These are phyloP conservation scores for Astropecten irregularis DNA, from an alignment of 53 echinoderm and acorn worm species.

Conservation along the genomic window DNA sequence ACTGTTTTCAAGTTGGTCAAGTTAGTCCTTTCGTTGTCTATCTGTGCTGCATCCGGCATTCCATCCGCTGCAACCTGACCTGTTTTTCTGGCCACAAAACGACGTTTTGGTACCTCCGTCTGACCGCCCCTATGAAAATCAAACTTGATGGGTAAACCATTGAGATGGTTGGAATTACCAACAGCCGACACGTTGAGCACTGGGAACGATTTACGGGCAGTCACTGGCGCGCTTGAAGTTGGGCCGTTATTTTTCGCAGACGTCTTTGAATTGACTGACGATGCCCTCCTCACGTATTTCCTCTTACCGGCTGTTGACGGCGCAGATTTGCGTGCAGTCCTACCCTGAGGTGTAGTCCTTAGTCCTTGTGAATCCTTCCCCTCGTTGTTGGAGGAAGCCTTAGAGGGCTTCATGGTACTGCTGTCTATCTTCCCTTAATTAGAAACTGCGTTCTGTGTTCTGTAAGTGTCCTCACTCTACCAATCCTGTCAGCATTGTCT, in stretches of 20 bases:
- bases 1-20: not conserved
- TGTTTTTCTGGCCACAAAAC: not conserved
- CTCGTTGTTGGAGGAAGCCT: no score
- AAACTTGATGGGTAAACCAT: constrained; percentile 7
- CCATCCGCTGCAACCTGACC: no score
- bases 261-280: no score
- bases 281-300: not conserved
- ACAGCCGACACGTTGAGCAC: not conserved
- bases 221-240: not conserved
- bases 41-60: not conserved
- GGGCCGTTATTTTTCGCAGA: no score
- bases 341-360: no score
- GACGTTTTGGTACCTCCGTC: not conserved
- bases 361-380: no score
- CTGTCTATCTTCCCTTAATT: no score
- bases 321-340: not conserved
- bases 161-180: not conserved
- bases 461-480: no score
- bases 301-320: not conserved
- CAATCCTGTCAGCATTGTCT: no score
- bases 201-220: not conserved
- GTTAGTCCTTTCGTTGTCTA: not conserved
- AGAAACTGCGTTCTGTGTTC: no score
- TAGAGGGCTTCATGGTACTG: no score
- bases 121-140: constrained; percentile 5